phyloP scores from a whole-genome alignment of 2,888 invertebrate species.

The Polia nebulosa region DNA sequence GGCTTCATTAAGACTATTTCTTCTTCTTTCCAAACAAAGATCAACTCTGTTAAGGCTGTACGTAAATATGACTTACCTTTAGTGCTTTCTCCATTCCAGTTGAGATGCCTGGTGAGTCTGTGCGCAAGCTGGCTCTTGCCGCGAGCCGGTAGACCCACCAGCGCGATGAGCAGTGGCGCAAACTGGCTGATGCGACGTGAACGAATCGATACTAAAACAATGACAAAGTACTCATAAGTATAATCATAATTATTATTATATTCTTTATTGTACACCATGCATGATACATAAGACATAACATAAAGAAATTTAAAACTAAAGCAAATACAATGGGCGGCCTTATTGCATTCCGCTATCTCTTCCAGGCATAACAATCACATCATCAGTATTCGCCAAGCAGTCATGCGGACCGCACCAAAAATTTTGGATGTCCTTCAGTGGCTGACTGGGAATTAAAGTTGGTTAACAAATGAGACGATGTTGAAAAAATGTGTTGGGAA shows the following conservation, averaged over 20 bases:
- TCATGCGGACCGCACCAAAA: not conserved
- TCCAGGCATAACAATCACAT: not conserved
- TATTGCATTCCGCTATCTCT: too few relatives aligned
- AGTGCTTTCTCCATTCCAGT: conserved; percentile 97
- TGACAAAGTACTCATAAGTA: conserved; percentile 14
- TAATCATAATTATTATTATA: not conserved
- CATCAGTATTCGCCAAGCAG: not conserved
- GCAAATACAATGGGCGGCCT: too few relatives aligned
- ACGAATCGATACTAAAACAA: conserved; percentile 87
- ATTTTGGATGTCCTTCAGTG: not conserved
- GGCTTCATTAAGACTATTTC: too few relatives aligned
- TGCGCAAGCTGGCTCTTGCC: conserved; percentile 98
- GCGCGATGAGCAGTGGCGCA: conserved; percentile 95
- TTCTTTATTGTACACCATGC: too few relatives aligned
- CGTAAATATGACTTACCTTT: conserved; percentile 91
- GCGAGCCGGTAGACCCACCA: conserved; percentile 97
- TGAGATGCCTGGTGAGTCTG: conserved; percentile 96
- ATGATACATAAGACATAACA: too few relatives aligned
- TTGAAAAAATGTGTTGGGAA: not conserved
- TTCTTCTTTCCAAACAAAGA: too few relatives aligned
- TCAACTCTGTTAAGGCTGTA: too few relatives aligned
- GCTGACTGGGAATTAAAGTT: not conserved
- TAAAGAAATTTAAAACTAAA: too few relatives aligned
- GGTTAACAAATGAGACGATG: not conserved
- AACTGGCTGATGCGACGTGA: conserved; percentile 88